phyloP scores from a whole-genome alignment of 2,113 vertebrate species.

The Eurystomus gularis region DNA sequence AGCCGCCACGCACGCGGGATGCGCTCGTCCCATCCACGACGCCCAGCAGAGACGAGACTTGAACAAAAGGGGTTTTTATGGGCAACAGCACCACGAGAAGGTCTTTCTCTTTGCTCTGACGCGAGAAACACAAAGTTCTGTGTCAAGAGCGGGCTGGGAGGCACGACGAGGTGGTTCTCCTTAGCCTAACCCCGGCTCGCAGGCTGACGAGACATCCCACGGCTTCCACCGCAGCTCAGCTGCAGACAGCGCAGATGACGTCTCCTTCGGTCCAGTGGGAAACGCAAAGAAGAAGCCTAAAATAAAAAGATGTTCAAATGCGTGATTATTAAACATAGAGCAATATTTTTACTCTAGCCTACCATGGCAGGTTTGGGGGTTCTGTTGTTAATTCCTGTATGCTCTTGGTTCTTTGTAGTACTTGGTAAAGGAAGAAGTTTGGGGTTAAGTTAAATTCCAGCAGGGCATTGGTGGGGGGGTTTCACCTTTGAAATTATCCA shows the following conservation, averaged over 20 bases:
- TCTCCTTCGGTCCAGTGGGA: not conserved
- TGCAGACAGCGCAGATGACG: not conserved
- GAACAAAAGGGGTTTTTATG: fast-evolving
- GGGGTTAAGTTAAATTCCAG: not conserved
- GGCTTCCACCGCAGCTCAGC: no score
- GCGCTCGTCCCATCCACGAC: not conserved
- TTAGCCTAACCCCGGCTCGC: not conserved
- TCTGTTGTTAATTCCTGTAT: not conserved
- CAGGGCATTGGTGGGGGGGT: not conserved
- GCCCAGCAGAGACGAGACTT: not conserved
- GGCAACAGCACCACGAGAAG: not conserved
- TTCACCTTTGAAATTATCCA: not conserved
- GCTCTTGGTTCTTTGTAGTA: not conserved
- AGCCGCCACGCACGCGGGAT: not conserved
- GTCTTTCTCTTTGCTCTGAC: not conserved
- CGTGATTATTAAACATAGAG: no score
- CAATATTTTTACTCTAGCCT: not conserved
- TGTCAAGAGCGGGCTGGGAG: no score
- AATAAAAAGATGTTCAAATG: not conserved
- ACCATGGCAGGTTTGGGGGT: not conserved
- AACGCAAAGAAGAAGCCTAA: not conserved
- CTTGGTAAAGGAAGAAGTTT: not conserved
- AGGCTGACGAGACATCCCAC: not conserved
- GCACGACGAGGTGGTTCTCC: not conserved
- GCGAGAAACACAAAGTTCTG: not conserved